Conservation (phyloP, 2,113 vertebrate genomes). For the Macaca nemestrina region DNA sequence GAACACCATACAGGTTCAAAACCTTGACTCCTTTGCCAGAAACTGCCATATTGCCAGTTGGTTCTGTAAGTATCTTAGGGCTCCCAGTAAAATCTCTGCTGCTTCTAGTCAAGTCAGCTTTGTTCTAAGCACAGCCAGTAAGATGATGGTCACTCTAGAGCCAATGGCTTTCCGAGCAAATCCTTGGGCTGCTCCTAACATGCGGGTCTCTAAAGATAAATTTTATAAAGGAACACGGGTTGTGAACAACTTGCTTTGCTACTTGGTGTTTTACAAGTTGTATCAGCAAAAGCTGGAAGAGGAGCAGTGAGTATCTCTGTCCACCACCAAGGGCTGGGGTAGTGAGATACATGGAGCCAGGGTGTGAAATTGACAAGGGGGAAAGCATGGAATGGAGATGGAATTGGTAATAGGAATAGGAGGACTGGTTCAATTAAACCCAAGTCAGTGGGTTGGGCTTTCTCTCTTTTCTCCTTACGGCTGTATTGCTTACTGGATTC, state of each 20-base stretch:
- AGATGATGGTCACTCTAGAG: not conserved
- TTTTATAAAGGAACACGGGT: not conserved
- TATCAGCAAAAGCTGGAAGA: not conserved
- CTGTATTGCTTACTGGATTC: not conserved
- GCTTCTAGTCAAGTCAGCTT: not conserved
- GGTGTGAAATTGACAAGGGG: not conserved
- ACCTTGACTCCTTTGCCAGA: not conserved
- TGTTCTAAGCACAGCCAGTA: not conserved
- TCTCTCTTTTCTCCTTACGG: not conserved
- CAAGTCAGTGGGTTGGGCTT: not conserved
- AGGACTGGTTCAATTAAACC: not conserved
- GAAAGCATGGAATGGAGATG: not conserved
- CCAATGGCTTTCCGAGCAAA: not conserved
- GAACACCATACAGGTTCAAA: not conserved
- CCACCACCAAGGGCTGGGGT: rapidly evolving
- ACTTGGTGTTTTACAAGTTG: not conserved
- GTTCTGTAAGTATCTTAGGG: not conserved
- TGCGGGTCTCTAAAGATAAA: conserved; percentile 44
- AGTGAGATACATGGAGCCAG: rapidly evolving
- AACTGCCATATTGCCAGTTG: not conserved
- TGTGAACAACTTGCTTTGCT: conserved; percentile 25
- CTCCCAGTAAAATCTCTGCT: rapidly evolving
- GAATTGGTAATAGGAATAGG: not conserved
- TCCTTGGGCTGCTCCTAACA: not conserved
- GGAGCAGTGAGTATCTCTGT: rapidly evolving